Percentiles rank a stretch among this genome's conserved stretches.
These are phyloP conservation scores for Vombatus ursinus DNA, from an alignment of 2,113 vertebrate genomes.

Conservation along the genomic window DNA sequence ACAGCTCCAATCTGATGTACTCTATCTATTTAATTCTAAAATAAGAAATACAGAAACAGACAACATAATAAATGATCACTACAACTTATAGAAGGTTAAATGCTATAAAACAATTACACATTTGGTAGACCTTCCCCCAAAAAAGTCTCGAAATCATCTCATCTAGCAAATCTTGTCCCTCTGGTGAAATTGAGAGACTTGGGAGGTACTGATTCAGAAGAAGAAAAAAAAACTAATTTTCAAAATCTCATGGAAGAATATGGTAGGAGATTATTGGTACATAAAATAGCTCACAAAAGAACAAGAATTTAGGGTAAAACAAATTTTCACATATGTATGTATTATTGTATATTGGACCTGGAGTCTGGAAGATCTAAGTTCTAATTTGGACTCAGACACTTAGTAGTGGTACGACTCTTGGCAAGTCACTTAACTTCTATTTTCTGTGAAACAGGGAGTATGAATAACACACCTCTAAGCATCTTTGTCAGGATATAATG, in stretches of 20 bases:
- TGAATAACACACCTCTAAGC: neutral
- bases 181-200: neutral
- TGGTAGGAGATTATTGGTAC: neutral
- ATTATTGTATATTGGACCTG: neutral
- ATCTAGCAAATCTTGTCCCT: neutral
- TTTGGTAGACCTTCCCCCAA: neutral
- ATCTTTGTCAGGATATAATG: neutral
- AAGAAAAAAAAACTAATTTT: neutral
- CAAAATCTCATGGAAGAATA: neutral
- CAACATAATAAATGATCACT: neutral
- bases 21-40: neutral
- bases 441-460: neutral
- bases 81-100: neutral
- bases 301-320: neutral
- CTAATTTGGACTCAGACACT: neutral
- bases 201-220: neutral
- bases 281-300: neutral
- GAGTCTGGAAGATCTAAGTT: neutral
- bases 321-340: neutral
- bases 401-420: neutral
- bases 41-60: neutral
- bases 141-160: neutral
- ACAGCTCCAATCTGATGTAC: neutral
- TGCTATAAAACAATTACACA: neutral
- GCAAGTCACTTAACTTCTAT: neutral